Evolutionary conservation across 1,140 invertebrate genomes (phyloP).

Genomic region (Coptotermes formosanus): DNA sequence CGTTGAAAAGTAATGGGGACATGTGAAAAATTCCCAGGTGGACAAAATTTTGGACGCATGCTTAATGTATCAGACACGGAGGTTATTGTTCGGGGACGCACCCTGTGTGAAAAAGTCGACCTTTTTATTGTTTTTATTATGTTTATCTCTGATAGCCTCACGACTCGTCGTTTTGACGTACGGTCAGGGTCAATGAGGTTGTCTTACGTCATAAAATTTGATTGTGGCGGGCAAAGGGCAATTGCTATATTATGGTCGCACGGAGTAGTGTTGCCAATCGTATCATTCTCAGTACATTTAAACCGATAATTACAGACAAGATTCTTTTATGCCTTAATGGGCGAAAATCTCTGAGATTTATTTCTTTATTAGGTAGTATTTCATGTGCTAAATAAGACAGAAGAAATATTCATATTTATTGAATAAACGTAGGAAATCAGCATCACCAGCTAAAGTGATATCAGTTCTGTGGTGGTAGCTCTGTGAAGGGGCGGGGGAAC

Average conservation of each 20-base stretch:
- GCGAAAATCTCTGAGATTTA: neutral
- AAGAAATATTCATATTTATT: neutral
- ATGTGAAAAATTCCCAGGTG: neutral
- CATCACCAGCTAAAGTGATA: neutral
- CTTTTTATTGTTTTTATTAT: neutral
- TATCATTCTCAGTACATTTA: too few species aligned
- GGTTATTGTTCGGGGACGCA: neutral
- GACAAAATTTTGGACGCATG: neutral
- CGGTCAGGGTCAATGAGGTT: neutral
- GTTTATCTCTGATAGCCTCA: neutral
- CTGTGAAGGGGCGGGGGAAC: neutral
- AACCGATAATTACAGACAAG: too few species aligned
- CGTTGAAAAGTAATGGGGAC: neutral
- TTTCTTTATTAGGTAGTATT: neutral
- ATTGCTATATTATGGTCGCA: neutral
- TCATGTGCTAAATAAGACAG: neutral
- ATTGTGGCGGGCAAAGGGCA: neutral
- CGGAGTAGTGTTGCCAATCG: neutral
- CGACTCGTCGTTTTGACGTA: neutral
- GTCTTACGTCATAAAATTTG: neutral
- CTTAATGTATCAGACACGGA: neutral
- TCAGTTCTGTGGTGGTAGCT: neutral
- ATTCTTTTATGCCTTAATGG: too few species aligned
- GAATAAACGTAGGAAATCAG: neutral
- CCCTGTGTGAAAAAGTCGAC: neutral